phyloP scores from a whole-genome alignment of 2,113 vertebrate species.

The Malurus alboscapulatus region DNA sequence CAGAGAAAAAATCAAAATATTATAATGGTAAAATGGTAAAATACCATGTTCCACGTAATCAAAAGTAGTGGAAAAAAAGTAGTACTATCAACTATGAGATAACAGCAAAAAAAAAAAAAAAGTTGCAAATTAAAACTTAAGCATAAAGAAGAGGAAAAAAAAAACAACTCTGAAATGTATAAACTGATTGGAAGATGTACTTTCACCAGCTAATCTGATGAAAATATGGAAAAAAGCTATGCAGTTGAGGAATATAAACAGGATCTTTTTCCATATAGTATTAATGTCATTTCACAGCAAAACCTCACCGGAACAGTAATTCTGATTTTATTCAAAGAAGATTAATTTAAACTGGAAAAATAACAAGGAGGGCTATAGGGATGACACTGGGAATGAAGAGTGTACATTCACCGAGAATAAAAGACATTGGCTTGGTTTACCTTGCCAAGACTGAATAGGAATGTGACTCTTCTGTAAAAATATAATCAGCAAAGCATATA shows the following conservation, averaged over 20 bases:
- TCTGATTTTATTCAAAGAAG: not conserved
- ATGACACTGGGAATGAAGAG: not conserved
- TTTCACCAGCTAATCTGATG: not conserved
- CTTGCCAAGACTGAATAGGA: not conserved
- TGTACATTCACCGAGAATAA: not conserved
- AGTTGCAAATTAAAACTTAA: not conserved
- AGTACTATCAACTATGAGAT: not conserved
- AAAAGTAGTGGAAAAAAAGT: not conserved
- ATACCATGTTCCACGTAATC: not conserved
- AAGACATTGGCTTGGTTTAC: not conserved
- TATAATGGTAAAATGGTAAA: not conserved
- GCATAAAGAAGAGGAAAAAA: not conserved
- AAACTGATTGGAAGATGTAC: not conserved
- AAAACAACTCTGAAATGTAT: not conserved
- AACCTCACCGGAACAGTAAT: not conserved
- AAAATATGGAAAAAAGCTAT: not conserved
- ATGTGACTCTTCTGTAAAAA: not conserved
- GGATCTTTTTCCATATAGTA: not conserved
- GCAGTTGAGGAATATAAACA: not conserved
- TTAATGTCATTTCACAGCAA: not conserved
- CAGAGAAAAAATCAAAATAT: not conserved
- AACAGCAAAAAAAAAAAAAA: not conserved
- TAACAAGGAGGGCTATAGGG: not conserved
- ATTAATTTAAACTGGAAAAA: not conserved
- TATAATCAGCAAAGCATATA: slow-evolving; percentile 5